Percentiles rank a stretch among this genome's conserved stretches.
These are phyloP conservation scores for Brachypalpus laphriformis DNA, from an alignment of 2,888 invertebrate species.

Conservation along the genomic window DNA sequence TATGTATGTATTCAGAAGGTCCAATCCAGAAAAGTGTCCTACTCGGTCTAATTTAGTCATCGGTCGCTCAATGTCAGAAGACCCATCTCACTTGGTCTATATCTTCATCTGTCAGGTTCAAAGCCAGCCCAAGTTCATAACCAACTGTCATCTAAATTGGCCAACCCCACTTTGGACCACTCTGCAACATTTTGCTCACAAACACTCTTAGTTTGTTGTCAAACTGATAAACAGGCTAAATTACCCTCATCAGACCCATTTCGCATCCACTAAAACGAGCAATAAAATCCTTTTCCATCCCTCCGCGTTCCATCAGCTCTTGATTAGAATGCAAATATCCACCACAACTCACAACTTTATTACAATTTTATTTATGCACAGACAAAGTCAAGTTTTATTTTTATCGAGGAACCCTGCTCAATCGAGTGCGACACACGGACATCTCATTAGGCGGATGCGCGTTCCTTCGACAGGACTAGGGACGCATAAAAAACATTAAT, in stretches of 20 bases:
- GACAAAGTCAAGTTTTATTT: constrained; percentile 27
- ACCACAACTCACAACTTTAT: constrained; percentile 58
- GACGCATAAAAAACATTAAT: constrained; percentile 62
- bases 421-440: constrained; percentile 23
- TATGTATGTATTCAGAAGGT: no score
- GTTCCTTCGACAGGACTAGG: neutral
- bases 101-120: neutral
- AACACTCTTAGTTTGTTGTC: constrained; percentile 14
- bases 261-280: neutral
- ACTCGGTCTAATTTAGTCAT: no score
- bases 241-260: constrained; percentile 20
- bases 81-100: no score
- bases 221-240: constrained; percentile 7
- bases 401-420: constrained; percentile 38
- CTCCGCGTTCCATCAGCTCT: neutral
- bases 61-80: no score
- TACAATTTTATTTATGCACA: constrained; percentile 46
- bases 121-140: neutral
- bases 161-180: neutral
- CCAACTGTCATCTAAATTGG: neutral
- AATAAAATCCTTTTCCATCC: no score
- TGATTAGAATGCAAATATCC: constrained; percentile 61
- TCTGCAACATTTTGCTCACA: constrained; percentile 7
- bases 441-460: constrained; percentile 49
- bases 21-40: no score